These are phyloP conservation scores for Tetragonula carbonaria DNA, from an alignment of 2,888 invertebrate species.

Conservation along the genomic window DNA sequence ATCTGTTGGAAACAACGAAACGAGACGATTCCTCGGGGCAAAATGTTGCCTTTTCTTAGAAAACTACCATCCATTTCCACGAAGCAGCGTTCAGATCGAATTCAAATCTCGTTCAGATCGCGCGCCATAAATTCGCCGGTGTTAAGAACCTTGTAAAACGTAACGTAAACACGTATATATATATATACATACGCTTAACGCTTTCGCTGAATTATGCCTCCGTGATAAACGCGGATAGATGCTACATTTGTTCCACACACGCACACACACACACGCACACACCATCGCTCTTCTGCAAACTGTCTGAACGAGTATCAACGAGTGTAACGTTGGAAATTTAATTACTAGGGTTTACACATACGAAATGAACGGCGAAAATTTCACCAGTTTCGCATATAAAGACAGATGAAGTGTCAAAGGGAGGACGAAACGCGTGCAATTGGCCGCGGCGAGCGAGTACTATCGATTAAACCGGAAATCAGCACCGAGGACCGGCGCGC, in stretches of 20 bases:
- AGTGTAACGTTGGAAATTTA: conserved; percentile 12
- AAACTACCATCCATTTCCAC: too few species aligned
- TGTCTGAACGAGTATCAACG: not conserved
- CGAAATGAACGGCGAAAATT: not conserved
- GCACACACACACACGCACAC: too few species aligned
- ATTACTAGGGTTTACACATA: conserved; percentile 23
- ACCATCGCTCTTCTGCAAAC: not conserved
- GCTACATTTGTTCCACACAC: not conserved
- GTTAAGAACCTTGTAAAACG: not conserved
- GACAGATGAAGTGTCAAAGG: conserved; percentile 37
- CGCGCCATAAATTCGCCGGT: not conserved
- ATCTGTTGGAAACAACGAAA: too few species aligned
- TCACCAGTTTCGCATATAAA: not conserved
- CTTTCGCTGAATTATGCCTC: conserved; percentile 6
- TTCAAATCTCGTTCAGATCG: not conserved
- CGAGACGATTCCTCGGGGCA: too few species aligned
- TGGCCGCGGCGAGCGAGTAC: not conserved
- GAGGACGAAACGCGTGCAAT: conserved; percentile 3
- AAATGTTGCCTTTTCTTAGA: too few species aligned
- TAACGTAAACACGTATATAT: not conserved
- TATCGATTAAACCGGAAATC: conserved; percentile 11
- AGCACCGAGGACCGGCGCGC: not conserved
- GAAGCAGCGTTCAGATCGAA: not conserved
- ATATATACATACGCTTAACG: not conserved
- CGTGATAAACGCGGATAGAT: not conserved